Base-by-base conservation (phyloP, 2,888 invertebrate species). In the Caenorhabditis sp. region DNA sequence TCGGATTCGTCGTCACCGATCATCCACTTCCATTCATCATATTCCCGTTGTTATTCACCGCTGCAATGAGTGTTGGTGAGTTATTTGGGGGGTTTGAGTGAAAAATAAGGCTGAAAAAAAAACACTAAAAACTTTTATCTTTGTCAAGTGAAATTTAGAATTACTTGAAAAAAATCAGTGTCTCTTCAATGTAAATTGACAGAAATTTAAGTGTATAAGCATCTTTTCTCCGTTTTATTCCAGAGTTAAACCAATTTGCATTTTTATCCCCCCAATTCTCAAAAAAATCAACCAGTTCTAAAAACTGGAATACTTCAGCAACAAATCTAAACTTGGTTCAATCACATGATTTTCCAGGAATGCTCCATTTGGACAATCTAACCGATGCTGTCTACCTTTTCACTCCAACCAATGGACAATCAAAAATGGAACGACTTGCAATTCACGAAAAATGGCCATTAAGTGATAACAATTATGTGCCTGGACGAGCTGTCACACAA, bases 381-480 rank as follows among this genome's bases (percentile, higher is more conserved):
- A 84, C 85, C 25, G 80, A 81, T 67, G 87, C 87, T 63, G 80
- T 85, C 59, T 87, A 87, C 67, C 78, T 87, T 26, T 87, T 86
- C 83, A 87, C 87, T 21, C 87, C 87, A 1, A 54, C 70, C 25
- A 74, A 80, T 20, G 84, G 85, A 8, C 79, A 76, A 54, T 81
- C 84, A 49, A 87, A 87, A 67, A 76, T 81, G 71, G 86, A 86
- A 62, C 65, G 84, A 25, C 79, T 84, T 68, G 70, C 82, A 36
- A 83, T 87, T 50, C 86, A 88, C 69, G 86, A 87, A 59, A 82
- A 85, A 57, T 87, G 87, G 87, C 88, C 88, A 43, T 69, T 87
- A n/a, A 72, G 80, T 57, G 81, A 85, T 54, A 83, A 84, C 61
- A 84, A 82, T 59, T 88, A 86, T 77, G 83, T 88, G 27, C 88